Evolutionary conservation across 1,140 invertebrate genomes (phyloP), one percentile per base, ranked within the genome.

Genomic region (Pemphigus obesinymphae): DNA sequence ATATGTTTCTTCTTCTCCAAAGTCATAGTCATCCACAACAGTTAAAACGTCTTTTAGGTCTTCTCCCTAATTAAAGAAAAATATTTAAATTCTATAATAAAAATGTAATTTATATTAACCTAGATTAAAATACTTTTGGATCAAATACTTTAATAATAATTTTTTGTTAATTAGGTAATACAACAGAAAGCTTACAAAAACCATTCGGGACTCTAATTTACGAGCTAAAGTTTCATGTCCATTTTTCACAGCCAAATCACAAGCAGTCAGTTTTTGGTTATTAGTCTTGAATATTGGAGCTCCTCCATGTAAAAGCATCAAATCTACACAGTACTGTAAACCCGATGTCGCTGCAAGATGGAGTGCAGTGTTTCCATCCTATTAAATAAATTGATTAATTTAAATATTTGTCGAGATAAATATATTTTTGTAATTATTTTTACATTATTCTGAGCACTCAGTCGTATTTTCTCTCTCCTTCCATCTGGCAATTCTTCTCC

Each of bases 361-460:
- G 4, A 93, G 86, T 17, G 91, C 91, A 70, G 91, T 92, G 85
- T 92, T 92, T 10, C 90, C 89, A 84, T 90, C 89, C 91, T 92
- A 86, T 11, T 87, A 37, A 40, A 37, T 6, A 5, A 6, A 17
- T 40, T 40, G 11, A 29, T 26, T 17, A 23, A 84, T 43, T 40
- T 58, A 43, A 53, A 63, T 78, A 55, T n/a, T n/a, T 34, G 17
- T 58, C 11, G 6, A 10, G 0, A 63, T 37, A 10, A 72, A 31
- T 48, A 13, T 55, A 26, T 55, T 70, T 82, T 75, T 37, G n/a
- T 17, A 3, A 34, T 31, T n/a, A 53, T 73, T 84, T 86, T 45
- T 86, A 92, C 91, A 86, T 89, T 88, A 86, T 93, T 91, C 84
- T 89, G 86, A 58, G 90, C 89, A 83, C 87, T 86, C 17, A 93